Evolutionary conservation across 53 echinoderm and acorn worm genomes (phyloP).

Genomic region (Actinopyga echinites): DNA sequence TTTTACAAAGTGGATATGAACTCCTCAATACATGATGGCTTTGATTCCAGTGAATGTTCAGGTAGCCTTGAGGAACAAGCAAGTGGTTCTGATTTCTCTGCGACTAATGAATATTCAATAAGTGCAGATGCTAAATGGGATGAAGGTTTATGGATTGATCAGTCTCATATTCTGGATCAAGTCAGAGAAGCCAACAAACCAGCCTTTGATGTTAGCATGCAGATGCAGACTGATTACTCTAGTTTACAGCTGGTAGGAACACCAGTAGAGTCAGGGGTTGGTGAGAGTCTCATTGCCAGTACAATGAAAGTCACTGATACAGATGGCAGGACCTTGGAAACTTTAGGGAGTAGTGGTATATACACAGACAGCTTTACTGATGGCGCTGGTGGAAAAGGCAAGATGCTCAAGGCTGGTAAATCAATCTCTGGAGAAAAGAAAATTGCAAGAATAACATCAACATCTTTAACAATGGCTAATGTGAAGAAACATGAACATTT

Average conservation of each 20-base stretch:
- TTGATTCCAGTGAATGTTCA: neutral
- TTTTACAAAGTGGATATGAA: conserved; percentile 55
- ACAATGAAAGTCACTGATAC: conserved; percentile 43
- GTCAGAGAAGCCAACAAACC: conserved; percentile 33
- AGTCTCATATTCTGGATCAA: conserved; percentile 25
- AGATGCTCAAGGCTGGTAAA: conserved; percentile 28
- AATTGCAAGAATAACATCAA: neutral
- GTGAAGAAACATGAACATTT: conserved; percentile 67
- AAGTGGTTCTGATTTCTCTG: neutral
- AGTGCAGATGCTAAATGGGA: neutral
- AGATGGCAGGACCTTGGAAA: conserved; percentile 21
- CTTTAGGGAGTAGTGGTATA: conserved; percentile 69
- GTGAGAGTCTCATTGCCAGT: conserved; percentile 56
- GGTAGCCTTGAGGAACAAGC: neutral
- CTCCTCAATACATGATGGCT: neutral
- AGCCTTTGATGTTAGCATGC: neutral
- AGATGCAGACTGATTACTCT: neutral
- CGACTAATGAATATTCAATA: neutral
- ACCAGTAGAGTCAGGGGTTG: conserved; percentile 69
- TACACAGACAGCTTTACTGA: conserved; percentile 46
- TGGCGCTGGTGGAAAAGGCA: neutral
- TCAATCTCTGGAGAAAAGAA: conserved; percentile 47
- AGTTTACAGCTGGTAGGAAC: neutral
- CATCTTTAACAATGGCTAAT: conserved; percentile 74
- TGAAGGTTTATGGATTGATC: conserved; percentile 26